Evolutionary conservation across 1,140 invertebrate species (phyloP), one percentile per base, ranked within the genome.

Genomic region (Leptinotarsa lineolata): DNA sequence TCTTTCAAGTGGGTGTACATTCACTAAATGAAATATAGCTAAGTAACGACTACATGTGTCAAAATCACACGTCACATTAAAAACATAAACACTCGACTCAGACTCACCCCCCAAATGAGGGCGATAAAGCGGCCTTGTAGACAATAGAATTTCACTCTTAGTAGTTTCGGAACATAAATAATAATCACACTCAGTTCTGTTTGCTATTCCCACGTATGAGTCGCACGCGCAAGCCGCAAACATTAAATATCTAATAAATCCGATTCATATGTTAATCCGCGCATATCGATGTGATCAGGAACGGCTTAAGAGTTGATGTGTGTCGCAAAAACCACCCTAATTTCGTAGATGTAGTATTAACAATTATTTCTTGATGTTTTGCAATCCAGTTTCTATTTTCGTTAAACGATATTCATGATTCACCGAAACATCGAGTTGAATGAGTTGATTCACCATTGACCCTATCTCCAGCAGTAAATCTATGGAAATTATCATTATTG

Each of bases 221-320:
- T 75, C 69, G 76, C 80, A 79, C 81, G 81, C 80, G 78, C 77
- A 69, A 72, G 70, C 76, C 74, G 67, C 80, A 78, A 79, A 80
- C 79, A 81, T 82, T 81, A 81, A 84, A 83, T 82, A 80, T 82
- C 79, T 81, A 80, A 80, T 83, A 83, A 84, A 84, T 84, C 82
- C 77, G 79, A 82, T 83, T 82, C 82, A 81, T 83, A 84, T 82
- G 83, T 81, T 83, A 84, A 84, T 82, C 79, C 78, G 48, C 48
- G 15, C 48, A 54, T 54, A 54, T 54, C 48, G 48, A 13, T 18
- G 12, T 54, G 16, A 13, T 4, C 48, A 54, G 48, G 16, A 18
- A 18, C n/a, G 48, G 48, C 2, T 13, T 54, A 15, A 54, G 16
- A 18, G 8, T 39, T 39, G 2, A 8, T 39, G 30, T 30, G 8